These are phyloP conservation scores for Acleris holmiana DNA, from an alignment of 2,888 invertebrate species.

Conservation along the genomic window DNA sequence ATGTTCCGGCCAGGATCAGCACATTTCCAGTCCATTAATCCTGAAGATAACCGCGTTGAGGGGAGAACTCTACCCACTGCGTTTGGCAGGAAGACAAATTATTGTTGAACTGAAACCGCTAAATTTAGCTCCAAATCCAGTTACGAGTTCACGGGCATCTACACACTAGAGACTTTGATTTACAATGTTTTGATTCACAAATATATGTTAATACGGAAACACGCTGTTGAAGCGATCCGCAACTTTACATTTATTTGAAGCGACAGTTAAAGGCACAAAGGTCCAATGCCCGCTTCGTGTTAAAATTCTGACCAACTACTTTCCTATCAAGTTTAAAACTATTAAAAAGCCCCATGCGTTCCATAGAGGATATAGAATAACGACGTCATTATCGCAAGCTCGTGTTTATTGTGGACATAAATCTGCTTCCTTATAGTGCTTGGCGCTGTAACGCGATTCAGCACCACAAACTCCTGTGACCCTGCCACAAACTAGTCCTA, in stretches of 20 bases:
- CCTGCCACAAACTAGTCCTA: background rate
- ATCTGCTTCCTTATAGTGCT: slow-evolving; percentile 23
- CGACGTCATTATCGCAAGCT: slow-evolving; percentile 24
- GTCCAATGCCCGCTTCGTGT: slow-evolving; percentile 5
- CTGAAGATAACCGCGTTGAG: slow-evolving; percentile 21
- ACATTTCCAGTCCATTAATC: slow-evolving; percentile 34
- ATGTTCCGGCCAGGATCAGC: slow-evolving; percentile 15
- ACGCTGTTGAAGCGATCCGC: background rate
- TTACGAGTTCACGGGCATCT: slow-evolving; percentile 31
- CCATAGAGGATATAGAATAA: slow-evolving; percentile 34
- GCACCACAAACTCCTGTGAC: slow-evolving; percentile 22
- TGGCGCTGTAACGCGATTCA: slow-evolving; percentile 9
- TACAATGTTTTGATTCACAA: slow-evolving; percentile 28
- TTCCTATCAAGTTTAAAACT: slow-evolving; percentile 15
- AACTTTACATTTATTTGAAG: background rate
- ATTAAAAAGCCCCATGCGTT: slow-evolving; percentile 17
- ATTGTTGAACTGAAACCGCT: slow-evolving; percentile 32
- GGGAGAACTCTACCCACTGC: slow-evolving; percentile 22
- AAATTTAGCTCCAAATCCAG: slow-evolving; percentile 35
- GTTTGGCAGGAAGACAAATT: slow-evolving; percentile 38
- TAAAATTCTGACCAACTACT: slow-evolving; percentile 14
- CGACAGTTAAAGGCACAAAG: background rate
- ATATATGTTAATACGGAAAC: slow-evolving; percentile 1
- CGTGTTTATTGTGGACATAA: slow-evolving; percentile 31
- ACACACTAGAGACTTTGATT: slow-evolving; percentile 22